Evolutionary conservation across 2,113 vertebrate genomes (phyloP), one percentile per base, ranked within the genome.

Genomic region (Malurus alboscapulatus): DNA sequence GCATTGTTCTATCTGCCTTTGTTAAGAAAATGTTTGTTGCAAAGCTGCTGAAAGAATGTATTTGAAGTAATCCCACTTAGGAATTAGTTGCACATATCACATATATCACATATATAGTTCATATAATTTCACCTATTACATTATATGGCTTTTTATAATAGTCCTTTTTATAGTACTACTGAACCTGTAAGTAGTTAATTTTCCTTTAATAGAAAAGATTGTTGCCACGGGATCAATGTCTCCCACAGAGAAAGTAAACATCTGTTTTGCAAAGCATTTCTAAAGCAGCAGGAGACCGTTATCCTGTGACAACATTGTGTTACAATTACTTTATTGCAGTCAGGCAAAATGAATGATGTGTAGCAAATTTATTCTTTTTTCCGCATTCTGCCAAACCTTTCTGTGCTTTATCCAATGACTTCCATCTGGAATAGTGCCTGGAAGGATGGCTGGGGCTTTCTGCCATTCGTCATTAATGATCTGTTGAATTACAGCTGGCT

Each of bases 261-360:
- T 95, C 94, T 96, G 95, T 95, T 96, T 96, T 85, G 75, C 82
- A 89, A 94, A 92, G 78, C 93, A 67, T 94, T 94, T 94, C 84
- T 92, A 85, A 91, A 96, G 84, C 96, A 96, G 91, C 84, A 83
- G 94, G 96, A 95, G 82, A 71, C 84, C 4, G 77, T 91, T 95
- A 94, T 71, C 73, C 86, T 86, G 92, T 94, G 94, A 95, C 95
- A 96, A 95, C 73, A 93, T 91, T 92, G 86, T 90, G 91, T 87
- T 96, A 72, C 76, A 90, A 95, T 95, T 96, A 92, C 85, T 95
- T 95, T 88, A 94, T 92, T 95, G 93, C 91, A 95, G 91, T 92
- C 94, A 83, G 71, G 87, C 67, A 92, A 94, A 95, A 96, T 95
- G 95, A 90, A 78, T 89, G 89, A 94, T 94, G 93, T 95, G 94